Evolutionary conservation across 2,888 invertebrate genomes (phyloP).

Genomic region (Aphrophora alni): DNA sequence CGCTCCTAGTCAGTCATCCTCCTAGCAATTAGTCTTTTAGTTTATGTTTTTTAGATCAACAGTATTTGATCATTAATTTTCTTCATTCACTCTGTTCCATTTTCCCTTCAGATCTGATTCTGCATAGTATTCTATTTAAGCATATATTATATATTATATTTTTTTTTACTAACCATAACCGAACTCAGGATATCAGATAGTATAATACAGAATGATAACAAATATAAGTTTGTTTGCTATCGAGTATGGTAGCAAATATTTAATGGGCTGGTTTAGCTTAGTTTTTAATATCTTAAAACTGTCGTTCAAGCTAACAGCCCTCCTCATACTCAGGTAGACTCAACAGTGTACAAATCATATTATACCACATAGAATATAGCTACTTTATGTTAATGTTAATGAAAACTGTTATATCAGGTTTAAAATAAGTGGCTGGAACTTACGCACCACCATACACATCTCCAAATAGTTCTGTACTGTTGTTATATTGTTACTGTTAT

Average conservation of each 20-base stretch:
- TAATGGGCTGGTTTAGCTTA: conserved; percentile 18
- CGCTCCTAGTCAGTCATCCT: conserved; percentile 39
- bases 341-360: conserved; percentile 43
- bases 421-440: neutral
- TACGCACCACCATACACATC: neutral
- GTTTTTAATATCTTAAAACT: conserved; percentile 10
- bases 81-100: neutral
- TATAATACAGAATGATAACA: neutral
- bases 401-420: conserved; percentile 21
- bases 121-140: conserved; percentile 9
- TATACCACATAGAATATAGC: conserved; percentile 39
- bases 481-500: conserved; percentile 6
- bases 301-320: neutral
- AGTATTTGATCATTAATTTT: conserved; percentile 23
- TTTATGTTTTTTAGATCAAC: conserved; percentile 29
- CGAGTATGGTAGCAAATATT: conserved; percentile 18
- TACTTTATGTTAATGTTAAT: conserved; percentile 35
- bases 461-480: neutral
- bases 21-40: conserved; percentile 23
- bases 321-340: conserved; percentile 44
- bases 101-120: conserved; percentile 32
- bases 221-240: neutral
- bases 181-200: conserved; percentile 2
- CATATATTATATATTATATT: conserved; percentile 19
- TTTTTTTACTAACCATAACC: conserved; percentile 21